phyloP scores from a whole-genome alignment of 2,888 invertebrate genomes.

The Netelia melanura region DNA sequence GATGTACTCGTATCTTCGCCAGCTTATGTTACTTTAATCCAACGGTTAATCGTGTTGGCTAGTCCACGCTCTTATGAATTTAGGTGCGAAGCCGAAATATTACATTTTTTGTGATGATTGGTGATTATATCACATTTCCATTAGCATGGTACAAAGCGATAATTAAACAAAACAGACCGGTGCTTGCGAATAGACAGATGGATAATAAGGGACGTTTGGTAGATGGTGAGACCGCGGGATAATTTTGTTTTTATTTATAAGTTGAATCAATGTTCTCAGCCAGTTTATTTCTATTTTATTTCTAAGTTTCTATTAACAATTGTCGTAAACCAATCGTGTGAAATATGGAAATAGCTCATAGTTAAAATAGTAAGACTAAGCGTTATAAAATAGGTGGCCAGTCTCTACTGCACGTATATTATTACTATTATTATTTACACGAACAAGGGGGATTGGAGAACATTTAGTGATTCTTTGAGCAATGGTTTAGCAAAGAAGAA shows the following conservation, averaged over 20 bases:
- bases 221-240: constrained; percentile 15
- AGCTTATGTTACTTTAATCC: neutral
- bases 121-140: no score
- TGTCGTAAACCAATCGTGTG: constrained; percentile 7
- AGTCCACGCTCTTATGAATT: no score
- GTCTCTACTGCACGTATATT: constrained; percentile 15
- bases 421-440: constrained; percentile 26
- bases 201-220: neutral
- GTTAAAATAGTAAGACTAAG: constrained; percentile 17
- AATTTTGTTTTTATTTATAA: neutral
- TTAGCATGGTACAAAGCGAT: no score
- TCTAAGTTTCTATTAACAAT: constrained; percentile 36
- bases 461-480: neutral
- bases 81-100: no score
- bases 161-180: neutral
- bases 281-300: neutral
- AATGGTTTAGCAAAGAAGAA: neutral
- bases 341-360: no score
- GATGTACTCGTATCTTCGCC: neutral
- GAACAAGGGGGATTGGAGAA: neutral
- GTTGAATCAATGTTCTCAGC: neutral
- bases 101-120: no score
- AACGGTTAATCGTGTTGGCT: no score
- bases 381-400: constrained; percentile 23
- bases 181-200: neutral